Evolutionary conservation across 2,888 invertebrate genomes (phyloP), one percentile per base, ranked within the genome.

Genomic region (Erebia aethiops): DNA sequence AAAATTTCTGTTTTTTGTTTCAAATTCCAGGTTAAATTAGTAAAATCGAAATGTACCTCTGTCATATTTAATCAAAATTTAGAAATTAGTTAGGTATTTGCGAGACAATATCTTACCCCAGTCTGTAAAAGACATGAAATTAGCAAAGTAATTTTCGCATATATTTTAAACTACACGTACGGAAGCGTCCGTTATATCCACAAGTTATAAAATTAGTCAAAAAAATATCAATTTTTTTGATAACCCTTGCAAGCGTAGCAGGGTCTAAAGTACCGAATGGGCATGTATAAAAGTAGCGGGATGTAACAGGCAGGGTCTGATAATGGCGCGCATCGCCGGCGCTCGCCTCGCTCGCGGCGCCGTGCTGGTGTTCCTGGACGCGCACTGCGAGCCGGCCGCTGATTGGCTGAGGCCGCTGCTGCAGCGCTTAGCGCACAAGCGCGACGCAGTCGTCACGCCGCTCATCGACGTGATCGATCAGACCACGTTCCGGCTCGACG

Each of bases 401-500:
- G 95, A 96, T 75, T 98, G 98, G 98, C 93, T 98, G 75, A 97
- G 99, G 82, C 99, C 99, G 0, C 88, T 99, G 65, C 92, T 99
- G 77, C 95, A 96, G 73, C 94, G 81, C 4, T 67, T 86, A 35
- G 71, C 74, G 7, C 83, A 88, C 82, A 97, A 98, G 76, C 92
- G 95, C 0, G 96, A 95, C 49, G 96, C 97, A 1, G 98, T 98
- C 0, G 89, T 98, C 71, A 98, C 98, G 75, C 99, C 99, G 8
- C 96, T 98, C 75, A 99, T 99, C 74, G 99, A 99, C 91, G 96
- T 98, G 56, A 97, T 99, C 75, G 97, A 97, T 85, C 87, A 97
- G 81, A 94, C 95, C 77, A 96, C 95, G 13, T 95, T 98, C 84
- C 94, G 95, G 68, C 73, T 90, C 1, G 82, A 89, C 10, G 84